Conservation (phyloP, 2,888 invertebrate genomes). For the Pheosia gnoma region DNA sequence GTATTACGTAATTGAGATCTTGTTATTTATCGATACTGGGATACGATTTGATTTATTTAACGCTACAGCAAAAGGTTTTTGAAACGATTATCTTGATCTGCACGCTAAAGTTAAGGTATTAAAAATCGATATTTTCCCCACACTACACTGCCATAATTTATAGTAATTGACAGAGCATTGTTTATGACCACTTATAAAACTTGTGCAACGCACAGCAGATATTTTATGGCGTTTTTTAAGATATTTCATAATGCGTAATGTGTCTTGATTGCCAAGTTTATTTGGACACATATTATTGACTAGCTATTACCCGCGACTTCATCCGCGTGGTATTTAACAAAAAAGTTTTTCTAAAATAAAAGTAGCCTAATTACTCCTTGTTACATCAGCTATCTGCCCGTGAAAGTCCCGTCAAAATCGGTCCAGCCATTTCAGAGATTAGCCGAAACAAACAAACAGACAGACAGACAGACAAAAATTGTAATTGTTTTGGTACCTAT, state of each 20-base stretch:
- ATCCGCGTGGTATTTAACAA: too few relatives aligned
- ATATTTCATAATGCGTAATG: slow-evolving; percentile 22
- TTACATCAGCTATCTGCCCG: too few relatives aligned
- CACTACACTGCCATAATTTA: slow-evolving; percentile 31
- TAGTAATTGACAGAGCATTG: slow-evolving; percentile 59
- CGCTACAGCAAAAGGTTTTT: neutral
- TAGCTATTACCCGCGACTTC: too few relatives aligned
- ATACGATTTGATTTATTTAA: neutral
- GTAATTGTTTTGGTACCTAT: too few relatives aligned
- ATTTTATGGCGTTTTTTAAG: slow-evolving; percentile 24
- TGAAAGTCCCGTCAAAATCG: too few relatives aligned
- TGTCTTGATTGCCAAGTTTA: slow-evolving; percentile 13
- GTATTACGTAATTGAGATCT: slow-evolving; percentile 1
- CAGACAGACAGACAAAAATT: too few relatives aligned
- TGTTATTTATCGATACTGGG: neutral
- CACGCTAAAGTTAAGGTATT: too few relatives aligned
- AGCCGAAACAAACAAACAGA: too few relatives aligned
- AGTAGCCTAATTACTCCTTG: too few relatives aligned
- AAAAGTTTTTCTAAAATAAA: too few relatives aligned
- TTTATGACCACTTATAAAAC: slow-evolving; percentile 48
- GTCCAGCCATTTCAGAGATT: too few relatives aligned
- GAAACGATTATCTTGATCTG: neutral
- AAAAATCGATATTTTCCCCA: slow-evolving; percentile 17
- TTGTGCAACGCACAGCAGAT: slow-evolving; percentile 33
- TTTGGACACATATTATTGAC: neutral